Conservation (phyloP, 2,888 invertebrate genomes). For the Dynastes maya region DNA sequence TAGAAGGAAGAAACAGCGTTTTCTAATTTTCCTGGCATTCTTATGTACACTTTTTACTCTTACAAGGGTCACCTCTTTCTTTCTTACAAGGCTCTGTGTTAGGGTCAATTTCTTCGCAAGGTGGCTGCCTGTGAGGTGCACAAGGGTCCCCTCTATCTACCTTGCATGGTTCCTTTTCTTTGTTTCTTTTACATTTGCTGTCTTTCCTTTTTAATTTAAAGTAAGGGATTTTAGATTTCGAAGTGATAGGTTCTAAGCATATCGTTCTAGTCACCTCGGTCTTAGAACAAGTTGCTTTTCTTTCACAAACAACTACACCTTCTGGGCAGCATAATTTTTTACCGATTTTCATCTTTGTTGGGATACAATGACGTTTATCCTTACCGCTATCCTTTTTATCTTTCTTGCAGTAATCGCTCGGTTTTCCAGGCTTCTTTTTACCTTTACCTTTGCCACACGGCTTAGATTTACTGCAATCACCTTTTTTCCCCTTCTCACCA, state of each 20-base stretch:
- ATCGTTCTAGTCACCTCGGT: neutral
- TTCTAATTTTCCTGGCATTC: neutral
- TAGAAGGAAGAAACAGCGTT: neutral
- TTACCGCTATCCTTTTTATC: neutral
- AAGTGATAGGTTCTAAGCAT: neutral
- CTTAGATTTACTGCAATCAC: neutral
- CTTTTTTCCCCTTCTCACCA: neutral
- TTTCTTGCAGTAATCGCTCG: slow-evolving; percentile 11
- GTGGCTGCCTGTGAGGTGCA: neutral
- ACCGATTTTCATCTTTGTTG: neutral
- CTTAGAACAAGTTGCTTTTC: neutral
- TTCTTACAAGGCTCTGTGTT: slow-evolving; percentile 19
- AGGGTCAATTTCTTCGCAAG: neutral
- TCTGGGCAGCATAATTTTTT: neutral
- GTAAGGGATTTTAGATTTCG: neutral
- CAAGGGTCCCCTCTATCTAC: slow-evolving; percentile 1
- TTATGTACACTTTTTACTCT: neutral
- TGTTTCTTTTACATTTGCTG: neutral
- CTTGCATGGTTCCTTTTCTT: neutral
- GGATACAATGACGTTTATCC: neutral
- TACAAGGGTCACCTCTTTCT: slow-evolving; percentile 22
- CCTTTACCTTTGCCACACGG: neutral
- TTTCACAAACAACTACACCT: neutral
- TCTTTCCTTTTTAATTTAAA: neutral
- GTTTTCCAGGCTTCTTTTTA: neutral